Base-by-base conservation (phyloP, 2,888 invertebrate species). In the Caenorhabditis sp. region DNA sequence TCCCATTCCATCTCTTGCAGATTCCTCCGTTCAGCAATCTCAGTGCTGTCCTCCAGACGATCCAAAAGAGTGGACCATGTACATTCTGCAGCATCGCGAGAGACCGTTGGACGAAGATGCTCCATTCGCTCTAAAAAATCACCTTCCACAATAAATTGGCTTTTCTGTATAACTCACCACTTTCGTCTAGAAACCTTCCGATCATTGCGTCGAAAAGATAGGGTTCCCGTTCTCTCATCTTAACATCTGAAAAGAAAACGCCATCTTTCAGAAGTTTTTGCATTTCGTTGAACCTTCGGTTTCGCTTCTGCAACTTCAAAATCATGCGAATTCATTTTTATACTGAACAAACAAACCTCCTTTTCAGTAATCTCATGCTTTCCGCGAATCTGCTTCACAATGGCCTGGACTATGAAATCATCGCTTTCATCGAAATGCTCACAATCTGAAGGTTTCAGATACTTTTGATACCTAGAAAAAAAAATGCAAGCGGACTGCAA, bases 181-280 rank as follows among this genome's bases (percentile, higher is more conserved):
- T 94, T 74, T 95, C 94, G 2, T 95, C 95, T 85, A 97, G 92
- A 92, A 95, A 96, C 89, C 95, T 95, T 0, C 97, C 97, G 53
- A 98, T 94, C 86, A 98, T 93, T 89, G 97, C 95, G 84, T 97
- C 96, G 93, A 96, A 98, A 0, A 97, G 92, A 67, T 96, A 93
- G 0, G 97, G 98, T 92, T 96, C 96, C 79, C 98, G 93, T 86
- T 94, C 95, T 94, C 96, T 96, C 97, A 98, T 98, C 93, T 96
- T 95, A 80, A 94, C 94, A 92, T 97, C 97, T 91, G 95, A 95
- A 90, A 98, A 98, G 92, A 97, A 97, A 1, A 67, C 74, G 8
- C 89, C 89, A 20, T 87, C 83, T 47, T 83, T 76, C 50, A 85
- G 64, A 35, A 90, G 82, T 24, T 70, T 61, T 44, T 83, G 78